Base-by-base conservation (phyloP, 2,888 invertebrate species). In the Torymus auratus region DNA sequence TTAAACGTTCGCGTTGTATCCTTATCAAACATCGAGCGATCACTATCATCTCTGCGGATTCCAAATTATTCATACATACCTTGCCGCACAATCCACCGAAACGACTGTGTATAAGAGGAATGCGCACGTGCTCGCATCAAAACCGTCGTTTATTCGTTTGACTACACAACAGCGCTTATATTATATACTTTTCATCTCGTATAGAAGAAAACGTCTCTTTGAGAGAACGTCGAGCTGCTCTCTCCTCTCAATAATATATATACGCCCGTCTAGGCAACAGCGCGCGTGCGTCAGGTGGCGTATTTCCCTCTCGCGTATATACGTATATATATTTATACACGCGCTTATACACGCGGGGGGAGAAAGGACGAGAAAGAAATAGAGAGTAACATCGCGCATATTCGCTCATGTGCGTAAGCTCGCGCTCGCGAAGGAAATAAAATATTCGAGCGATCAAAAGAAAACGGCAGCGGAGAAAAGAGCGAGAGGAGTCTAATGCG, bases 261-360 rank as follows among this genome's bases (percentile, higher is more conserved):
- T 23, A 20, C 17, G 20, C 61, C 50, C 28, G 15, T 50, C 52
- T 7, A 13, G 20, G 15, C 13, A 20, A 20, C 1, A 20, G 20
- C 20, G 2, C 20, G 20, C 20, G 12, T 15, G 58, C 28, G 15
- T 41, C 76, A 72, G 71, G 80, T 80, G 75, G 20, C 23, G 64
- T 41, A 20, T 75, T 80, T 80, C 62, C 67, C 67, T 80, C 75
- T 76, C 71, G 76, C 52, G 55, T n/a, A n/a, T 15, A 10, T 12
- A 10, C 4, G 20, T 28, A 60, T 55, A 67, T 76, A 76, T 62
- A 55, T n/a, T 12, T 15, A 10, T 12, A 10, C 23, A 58, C 23
- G 65, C 55, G 72, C 61, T 78, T 78, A 53, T 78, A 78, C 60
- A 61, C 61, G n/a, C n/a, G n/a, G 23, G 4, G 64, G 17, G 20